Percentiles rank a stretch among this genome's conserved stretches.
Evolutionary conservation across 2,797 vertebrate species (phyloP).

Genomic region (Botia almorhae): DNA sequence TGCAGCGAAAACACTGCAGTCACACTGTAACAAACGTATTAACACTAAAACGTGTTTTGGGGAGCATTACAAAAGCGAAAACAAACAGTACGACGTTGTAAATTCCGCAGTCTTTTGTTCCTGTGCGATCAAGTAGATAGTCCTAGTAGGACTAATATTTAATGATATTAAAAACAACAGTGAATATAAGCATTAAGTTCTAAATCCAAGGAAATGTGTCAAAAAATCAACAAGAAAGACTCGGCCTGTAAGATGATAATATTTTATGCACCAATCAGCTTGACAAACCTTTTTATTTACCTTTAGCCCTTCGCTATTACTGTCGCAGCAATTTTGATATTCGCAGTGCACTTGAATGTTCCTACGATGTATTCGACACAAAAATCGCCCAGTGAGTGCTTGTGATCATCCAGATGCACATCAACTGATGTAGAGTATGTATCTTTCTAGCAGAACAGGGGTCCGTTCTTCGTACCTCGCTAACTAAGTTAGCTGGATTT

Average conservation of each 20-base stretch:
- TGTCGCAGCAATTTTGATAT: not conserved
- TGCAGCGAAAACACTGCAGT: conserved; percentile 7
- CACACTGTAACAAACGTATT: not conserved
- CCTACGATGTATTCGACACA: not conserved
- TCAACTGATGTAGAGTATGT: conserved; percentile 50
- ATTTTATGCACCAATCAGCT: not conserved
- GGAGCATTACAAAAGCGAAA: conserved; percentile 12
- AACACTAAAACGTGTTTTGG: too few relatives aligned
- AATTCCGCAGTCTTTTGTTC: conserved; percentile 5
- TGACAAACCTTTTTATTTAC: not conserved
- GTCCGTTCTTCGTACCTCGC: too few relatives aligned
- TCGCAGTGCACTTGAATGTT: not conserved
- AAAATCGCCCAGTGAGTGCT: conserved; percentile 28
- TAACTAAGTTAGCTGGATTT: too few relatives aligned
- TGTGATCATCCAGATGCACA: conserved; percentile 31
- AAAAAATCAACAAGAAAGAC: not conserved
- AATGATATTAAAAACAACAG: not conserved
- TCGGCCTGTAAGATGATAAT: not conserved
- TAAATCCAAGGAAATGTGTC: not conserved
- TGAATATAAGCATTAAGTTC: not conserved
- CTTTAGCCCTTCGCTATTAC: not conserved
- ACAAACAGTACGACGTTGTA: not conserved
- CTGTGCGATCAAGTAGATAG: too few relatives aligned
- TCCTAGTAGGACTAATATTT: not conserved
- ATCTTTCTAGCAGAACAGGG: conserved; percentile 54